Evolutionary conservation across 2,113 vertebrate species (phyloP).

Genomic region (Crocuta crocuta): DNA sequence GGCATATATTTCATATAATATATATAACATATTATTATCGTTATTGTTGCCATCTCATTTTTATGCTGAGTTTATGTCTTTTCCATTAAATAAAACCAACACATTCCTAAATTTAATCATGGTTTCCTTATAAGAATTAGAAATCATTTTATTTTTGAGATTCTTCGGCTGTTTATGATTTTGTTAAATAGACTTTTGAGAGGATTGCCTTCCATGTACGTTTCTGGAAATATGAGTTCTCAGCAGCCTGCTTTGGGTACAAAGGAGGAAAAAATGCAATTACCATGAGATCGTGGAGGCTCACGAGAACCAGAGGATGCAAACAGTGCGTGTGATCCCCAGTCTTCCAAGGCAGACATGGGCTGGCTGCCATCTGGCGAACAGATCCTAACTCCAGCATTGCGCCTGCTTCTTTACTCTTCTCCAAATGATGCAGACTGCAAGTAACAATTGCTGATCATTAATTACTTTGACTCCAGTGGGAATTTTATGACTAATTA

Average conservation of each 20-base stretch:
- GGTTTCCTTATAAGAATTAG: background rate
- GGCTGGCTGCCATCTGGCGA: background rate
- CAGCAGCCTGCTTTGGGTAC: background rate
- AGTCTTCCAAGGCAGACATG: background rate
- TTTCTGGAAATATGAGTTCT: background rate
- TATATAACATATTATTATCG: background rate
- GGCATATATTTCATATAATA: background rate
- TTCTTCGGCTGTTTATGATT: background rate
- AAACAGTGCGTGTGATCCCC: fast-evolving
- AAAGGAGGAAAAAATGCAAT: background rate
- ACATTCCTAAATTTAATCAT: background rate
- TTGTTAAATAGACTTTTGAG: background rate
- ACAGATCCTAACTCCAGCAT: background rate
- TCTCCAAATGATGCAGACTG: background rate
- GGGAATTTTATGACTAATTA: constrained; percentile 42
- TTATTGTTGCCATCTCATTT: background rate
- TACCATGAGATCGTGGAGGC: too few relatives aligned
- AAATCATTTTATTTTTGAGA: background rate
- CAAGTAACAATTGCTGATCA: background rate
- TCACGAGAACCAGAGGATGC: background rate
- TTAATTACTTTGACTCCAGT: constrained; percentile 46
- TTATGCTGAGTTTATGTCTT: background rate
- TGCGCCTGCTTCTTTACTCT: background rate
- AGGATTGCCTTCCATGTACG: background rate
- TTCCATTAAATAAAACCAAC: background rate